Evolutionary conservation across 2,113 vertebrate genomes (phyloP).

Genomic region (Oryctolagus cuniculus): mOryCun1.1 NC_091443.1:85627001-85627500

Average conservation of each 20-base stretch:
- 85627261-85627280: not conserved
- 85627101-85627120: not conserved
- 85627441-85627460: too few species aligned
- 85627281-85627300: too few species aligned
- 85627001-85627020: not conserved
- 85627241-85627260: not conserved
- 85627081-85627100: not conserved
- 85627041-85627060: not conserved
- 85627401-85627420: too few species aligned
- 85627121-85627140: not conserved
- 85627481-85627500: too few species aligned
- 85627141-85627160: not conserved
- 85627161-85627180: conserved; percentile 18
- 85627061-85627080: not conserved
- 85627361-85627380: too few species aligned
- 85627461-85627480: too few species aligned
- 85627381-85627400: too few species aligned
- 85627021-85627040: not conserved
- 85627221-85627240: not conserved
- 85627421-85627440: too few species aligned
- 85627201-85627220: not conserved
- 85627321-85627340: too few species aligned
- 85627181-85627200: not conserved
- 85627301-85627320: too few species aligned
- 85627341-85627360: too few species aligned